Base-by-base conservation (phyloP, 2,797 vertebrate species). In the Botia almorhae region DNA sequence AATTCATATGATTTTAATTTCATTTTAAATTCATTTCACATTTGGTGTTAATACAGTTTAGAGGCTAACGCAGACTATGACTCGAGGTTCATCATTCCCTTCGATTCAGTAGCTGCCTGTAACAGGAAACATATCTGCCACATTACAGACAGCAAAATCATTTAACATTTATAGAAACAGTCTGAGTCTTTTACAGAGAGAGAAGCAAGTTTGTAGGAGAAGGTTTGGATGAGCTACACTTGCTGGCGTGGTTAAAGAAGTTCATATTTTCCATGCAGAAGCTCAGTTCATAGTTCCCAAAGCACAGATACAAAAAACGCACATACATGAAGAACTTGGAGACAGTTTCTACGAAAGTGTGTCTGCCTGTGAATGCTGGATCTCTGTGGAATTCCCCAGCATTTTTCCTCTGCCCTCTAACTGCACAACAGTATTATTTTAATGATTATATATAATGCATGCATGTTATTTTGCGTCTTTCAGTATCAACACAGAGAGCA, bases 221-320 rank as follows among this genome's bases (percentile, higher is more conserved):
- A 76, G 82, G 46, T 19, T 69, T 71, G 78, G 78, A 78, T 78
- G 67, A 79, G 73, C 71, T 69, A 76, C 63, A 76, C 33, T 74
- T 77, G 73, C 67, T 12, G 33, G 36, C 26, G 21, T 70, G 29
- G 72, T 75, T 68, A 84, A 51, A 84, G 74, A 63, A 61, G 61
- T 67, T 81, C 81, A 82, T 65, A 73, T 78, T 87, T 87, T 83
- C 83, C 82, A 76, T 78, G 82, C 50, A 79, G 67, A 85, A 61
- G 61, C 51, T 82, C 63, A 74, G 61, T 76, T 77, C 43, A 83
- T 72, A 83, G 85, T 73, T 68, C 69, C 73, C 69, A 8, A 48
- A 83, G 76, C 65, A 73, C 46, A 81, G 82, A 77, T 46, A 83
- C 53, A 16, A 78, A 10, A 60, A 69, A 51, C 50, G 46, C 2